Evolutionary conservation across 2,888 invertebrate genomes (phyloP).

Genomic region (Plagodis dolabraria): DNA sequence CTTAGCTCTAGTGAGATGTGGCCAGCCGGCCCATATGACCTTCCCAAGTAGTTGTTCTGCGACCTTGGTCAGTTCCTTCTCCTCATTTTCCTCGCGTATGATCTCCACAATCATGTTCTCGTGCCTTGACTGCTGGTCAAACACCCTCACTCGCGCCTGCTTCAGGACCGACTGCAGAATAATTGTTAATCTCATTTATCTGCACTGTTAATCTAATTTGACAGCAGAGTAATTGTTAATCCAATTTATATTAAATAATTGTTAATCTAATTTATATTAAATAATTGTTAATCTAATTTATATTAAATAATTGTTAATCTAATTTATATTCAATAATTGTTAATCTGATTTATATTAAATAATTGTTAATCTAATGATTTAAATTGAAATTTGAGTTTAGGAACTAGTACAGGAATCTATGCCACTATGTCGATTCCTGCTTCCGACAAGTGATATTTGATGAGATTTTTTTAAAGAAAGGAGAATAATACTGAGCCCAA

Average conservation of each 20-base stretch:
- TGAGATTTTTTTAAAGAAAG: too few species aligned
- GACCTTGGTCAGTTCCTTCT: slow-evolving; percentile 76
- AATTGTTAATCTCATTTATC: slow-evolving; percentile 22
- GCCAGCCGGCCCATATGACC: slow-evolving; percentile 94
- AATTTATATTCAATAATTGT: too few species aligned
- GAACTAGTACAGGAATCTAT: too few species aligned
- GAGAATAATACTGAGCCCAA: too few species aligned
- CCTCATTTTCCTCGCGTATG: slow-evolving; percentile 59
- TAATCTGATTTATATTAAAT: too few species aligned
- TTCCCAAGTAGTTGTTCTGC: slow-evolving; percentile 89
- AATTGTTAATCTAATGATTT: slow-evolving; percentile 18
- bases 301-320: slow-evolving; percentile 26
- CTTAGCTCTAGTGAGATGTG: slow-evolving; percentile 94
- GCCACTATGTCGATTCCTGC: not conserved
- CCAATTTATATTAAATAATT: too few species aligned
- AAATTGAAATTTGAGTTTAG: too few species aligned
- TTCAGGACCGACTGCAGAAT: slow-evolving; percentile 87
- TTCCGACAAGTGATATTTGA: too few species aligned
- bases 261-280: not conserved
- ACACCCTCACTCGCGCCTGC: slow-evolving; percentile 92
- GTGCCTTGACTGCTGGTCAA: slow-evolving; percentile 92
- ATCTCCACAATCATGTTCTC: slow-evolving; percentile 93
- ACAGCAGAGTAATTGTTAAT: slow-evolving; percentile 76
- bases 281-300: slow-evolving; percentile 24
- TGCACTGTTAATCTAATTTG: too few species aligned